These are phyloP conservation scores for Bathynomus jamesi DNA, from an alignment of 1,140 invertebrate genomes.

Conservation along the genomic window DNA sequence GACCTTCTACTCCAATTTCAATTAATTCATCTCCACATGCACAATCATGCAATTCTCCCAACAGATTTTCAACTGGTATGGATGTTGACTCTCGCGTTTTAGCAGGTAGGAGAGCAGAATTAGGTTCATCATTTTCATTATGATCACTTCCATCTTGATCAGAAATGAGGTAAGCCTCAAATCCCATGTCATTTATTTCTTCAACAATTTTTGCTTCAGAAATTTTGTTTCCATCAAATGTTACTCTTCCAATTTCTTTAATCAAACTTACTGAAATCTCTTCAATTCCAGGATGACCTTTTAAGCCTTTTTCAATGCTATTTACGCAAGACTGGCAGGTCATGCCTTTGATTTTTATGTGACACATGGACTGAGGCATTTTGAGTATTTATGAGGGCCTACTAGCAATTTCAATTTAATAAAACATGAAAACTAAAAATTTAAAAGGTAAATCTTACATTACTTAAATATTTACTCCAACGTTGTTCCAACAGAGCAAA, in stretches of 20 bases:
- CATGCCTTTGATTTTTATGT: conserved; percentile 64
- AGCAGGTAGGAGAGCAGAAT: not conserved
- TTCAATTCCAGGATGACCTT: conserved; percentile 52
- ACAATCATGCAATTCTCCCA: conserved; percentile 21
- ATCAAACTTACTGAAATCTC: conserved; percentile 58
- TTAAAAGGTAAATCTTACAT: too few species aligned
- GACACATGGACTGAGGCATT: too few species aligned
- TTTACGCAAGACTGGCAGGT: conserved; percentile 73
- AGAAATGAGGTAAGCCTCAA: conserved; percentile 19
- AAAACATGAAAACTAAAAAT: too few species aligned
- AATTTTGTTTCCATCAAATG: conserved; percentile 53
- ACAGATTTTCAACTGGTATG: conserved; percentile 11
- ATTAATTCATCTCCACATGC: conserved; percentile 26
- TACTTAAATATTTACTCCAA: too few species aligned
- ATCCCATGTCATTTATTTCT: conserved; percentile 69
- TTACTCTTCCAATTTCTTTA: conserved; percentile 57
- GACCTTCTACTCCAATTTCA: conserved; percentile 26
- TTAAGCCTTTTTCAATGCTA: conserved; percentile 60
- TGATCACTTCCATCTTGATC: not conserved
- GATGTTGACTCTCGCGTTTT: not conserved
- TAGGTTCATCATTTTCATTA: too few species aligned
- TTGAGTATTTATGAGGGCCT: too few species aligned
- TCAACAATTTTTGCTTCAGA: conserved; percentile 52
- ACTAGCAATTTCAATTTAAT: too few species aligned
- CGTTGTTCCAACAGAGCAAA: too few species aligned